Evolutionary conservation across 2,888 invertebrate genomes (phyloP).

Genomic region (Chymomyza fuscimana): DNA sequence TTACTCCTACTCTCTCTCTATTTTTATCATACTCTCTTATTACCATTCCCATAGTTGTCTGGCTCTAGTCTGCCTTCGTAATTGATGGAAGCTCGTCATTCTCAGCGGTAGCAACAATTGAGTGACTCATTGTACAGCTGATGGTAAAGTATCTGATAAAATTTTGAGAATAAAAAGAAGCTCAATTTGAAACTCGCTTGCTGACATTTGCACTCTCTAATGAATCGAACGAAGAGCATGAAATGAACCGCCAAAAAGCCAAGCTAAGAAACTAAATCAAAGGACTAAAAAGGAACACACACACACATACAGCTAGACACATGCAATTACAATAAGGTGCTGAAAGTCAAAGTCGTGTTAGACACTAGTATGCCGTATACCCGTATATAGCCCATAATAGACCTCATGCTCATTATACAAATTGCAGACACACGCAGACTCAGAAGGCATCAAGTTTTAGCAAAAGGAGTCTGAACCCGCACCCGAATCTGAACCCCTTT

Average conservation of each 20-base stretch:
- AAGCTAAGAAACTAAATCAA: not conserved
- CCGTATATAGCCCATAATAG: slow-evolving; percentile 50
- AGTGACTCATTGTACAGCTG: slow-evolving; percentile 4
- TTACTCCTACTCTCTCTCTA: not conserved
- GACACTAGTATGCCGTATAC: slow-evolving; percentile 18
- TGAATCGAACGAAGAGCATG: not conserved
- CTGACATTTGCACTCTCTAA: slow-evolving; percentile 2
- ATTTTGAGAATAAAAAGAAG: not conserved
- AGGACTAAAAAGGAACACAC: not conserved
- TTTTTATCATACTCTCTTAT: not conserved
- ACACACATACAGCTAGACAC: not conserved
- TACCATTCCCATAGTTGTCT: not conserved
- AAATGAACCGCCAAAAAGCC: slow-evolving; percentile 4
- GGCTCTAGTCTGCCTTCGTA: not conserved
- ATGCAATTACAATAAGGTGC: slow-evolving; percentile 55
- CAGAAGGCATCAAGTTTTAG: slow-evolving; percentile 8
- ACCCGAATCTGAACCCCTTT: slow-evolving; percentile 9
- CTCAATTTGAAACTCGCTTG: not conserved
- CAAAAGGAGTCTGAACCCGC: slow-evolving; percentile 10
- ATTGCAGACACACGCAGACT: slow-evolving; percentile 42
- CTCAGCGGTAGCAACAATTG: slow-evolving; percentile 10
- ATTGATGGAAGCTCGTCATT: slow-evolving; percentile 1
- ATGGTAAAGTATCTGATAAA: not conserved
- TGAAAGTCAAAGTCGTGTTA: slow-evolving; percentile 66
- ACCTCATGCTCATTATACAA: slow-evolving; percentile 69